phyloP scores from a whole-genome alignment of 2,888 invertebrate species.

The Caenorhabditis zanzibari region DNA sequence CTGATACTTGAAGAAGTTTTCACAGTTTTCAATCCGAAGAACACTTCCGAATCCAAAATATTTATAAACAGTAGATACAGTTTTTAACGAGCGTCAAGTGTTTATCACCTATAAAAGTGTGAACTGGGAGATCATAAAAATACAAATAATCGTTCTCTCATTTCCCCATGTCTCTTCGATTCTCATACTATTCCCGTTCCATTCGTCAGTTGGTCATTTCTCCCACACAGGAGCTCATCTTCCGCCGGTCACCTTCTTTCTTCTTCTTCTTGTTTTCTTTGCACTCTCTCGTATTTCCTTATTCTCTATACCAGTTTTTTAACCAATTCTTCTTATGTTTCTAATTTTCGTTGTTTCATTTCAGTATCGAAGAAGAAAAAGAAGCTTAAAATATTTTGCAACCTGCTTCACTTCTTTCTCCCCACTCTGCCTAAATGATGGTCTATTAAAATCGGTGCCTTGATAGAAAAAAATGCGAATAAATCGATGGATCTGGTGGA shows the following conservation, averaged over 20 bases:
- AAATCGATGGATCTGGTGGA: conserved; percentile 64
- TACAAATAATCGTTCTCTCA: conserved; percentile 4
- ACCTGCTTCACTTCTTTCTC: neutral
- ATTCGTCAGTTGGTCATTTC: conserved; percentile 47
- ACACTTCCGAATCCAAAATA: neutral
- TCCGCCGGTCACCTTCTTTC: conserved; percentile 32
- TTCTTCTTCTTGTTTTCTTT: conserved; percentile 31
- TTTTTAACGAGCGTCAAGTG: conserved; percentile 32
- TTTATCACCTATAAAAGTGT: conserved; percentile 41
- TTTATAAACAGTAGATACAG: neutral
- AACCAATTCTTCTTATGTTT: conserved; percentile 3
- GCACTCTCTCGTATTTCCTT: conserved; percentile 12
- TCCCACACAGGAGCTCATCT: conserved; percentile 31
- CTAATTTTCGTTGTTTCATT: neutral
- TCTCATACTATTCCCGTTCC: neutral
- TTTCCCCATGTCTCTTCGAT: conserved; percentile 13
- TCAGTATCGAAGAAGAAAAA: conserved; percentile 21
- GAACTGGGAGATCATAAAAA: conserved; percentile 24
- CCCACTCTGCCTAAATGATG: conserved; percentile 35
- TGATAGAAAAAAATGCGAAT: conserved; percentile 45
- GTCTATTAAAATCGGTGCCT: conserved; percentile 17
- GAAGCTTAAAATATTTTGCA: neutral
- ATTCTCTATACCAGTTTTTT: conserved; percentile 28
- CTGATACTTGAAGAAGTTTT: too few relatives aligned
- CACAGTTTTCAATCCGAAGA: neutral